Base-by-base conservation (phyloP, 2,888 invertebrate species). In the Temnothorax ravouxi region DNA sequence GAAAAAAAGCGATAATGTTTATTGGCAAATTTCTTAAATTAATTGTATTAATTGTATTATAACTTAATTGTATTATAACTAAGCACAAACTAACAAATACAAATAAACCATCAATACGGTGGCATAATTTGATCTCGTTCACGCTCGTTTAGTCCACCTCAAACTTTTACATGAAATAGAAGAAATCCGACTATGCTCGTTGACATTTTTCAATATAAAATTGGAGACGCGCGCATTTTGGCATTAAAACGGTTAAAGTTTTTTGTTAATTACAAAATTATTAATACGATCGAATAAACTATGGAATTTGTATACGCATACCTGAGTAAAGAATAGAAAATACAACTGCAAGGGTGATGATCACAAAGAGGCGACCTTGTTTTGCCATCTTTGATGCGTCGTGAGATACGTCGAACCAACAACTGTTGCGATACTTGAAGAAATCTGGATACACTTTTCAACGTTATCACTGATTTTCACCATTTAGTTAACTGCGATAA, bases 401-500 rank as follows among this genome's bases (percentile, higher is more conserved):
- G 47, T 29, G 47, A 21, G 11, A n/a, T 41, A 74, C 29, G 85
- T 67, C 18, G 21, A 83, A 38, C 59, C 81, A 85, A 69, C 4
- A 72, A 88, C 18, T 29, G 88, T 6, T 41, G n/a, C 3, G n/a
- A 9, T 69, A 50, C 67, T 83, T 80, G n/a, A 61, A 75, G 84
- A 82, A 72, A 74, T 77, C 77, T 61, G 44, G 59, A 69, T 89
- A 80, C 21, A 74, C 77, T 72, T 77, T 77, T 3, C 34, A 56
- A 38, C 29, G 77, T 88, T 88, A 90, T 89, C 88, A 56, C 21
- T 50, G 13, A 69, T 76, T 72, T 50, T 50, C 54, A 47, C 29
- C 62, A 52, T 56, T 44, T 15, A 50, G 6, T n/a, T 67, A 21
- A 62, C 29, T 41, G 41, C 11, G 88, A 86, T 74, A 84, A 87